Evolutionary conservation across 2,888 invertebrate species (phyloP), one percentile per base, ranked within the genome.

Genomic region (Bimastos eiseni): DNA sequence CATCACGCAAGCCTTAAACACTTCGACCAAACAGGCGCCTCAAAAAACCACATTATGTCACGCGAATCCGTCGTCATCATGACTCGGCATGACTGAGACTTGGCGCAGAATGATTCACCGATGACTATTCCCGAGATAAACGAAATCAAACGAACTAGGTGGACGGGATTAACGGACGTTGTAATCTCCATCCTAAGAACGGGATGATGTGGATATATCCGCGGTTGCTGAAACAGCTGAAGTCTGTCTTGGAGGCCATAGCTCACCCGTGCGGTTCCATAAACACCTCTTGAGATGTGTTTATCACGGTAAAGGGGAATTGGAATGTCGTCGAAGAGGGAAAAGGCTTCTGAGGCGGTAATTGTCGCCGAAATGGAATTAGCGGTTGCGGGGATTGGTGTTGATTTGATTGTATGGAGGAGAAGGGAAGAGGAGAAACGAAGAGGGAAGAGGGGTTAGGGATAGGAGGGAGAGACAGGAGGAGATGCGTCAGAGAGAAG

Each of bases 161-260:
- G 17, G 70, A 70, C n/a, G n/a, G n/a, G 30, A 70, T n/a, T 70
- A 70, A n/a, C n/a, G 70, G 13, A 30, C 70, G 70, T 70, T 11
- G 6, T 70, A 70, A 30, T 70, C 17, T 70, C 70, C n/a, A n/a
- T 70, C 70, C 11, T n/a, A 11, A 8, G 30, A 70, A 70, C 8
- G 11, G 13, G 13, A 13, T 70, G n/a, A 70, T 70, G 70, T n/a
- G 70, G 70, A 70, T 0, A 70, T 70, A 2, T 1, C 5, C 30
- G 30, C 24, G 24, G 70, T 6, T 70, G 70, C n/a, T 70, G 70
- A 70, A n/a, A 70, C 70, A n/a, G 70, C 70, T 70, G 70, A n/a
- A n/a, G 70, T 70, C 70, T 70, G 70, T 70, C 70, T 70, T 70
- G 70, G 70, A 70, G 70, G 70, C n/a, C 13, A n/a, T 70, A 70